phyloP scores from a whole-genome alignment of 2,888 invertebrate species.

The Emmelina monodactyla region DNA sequence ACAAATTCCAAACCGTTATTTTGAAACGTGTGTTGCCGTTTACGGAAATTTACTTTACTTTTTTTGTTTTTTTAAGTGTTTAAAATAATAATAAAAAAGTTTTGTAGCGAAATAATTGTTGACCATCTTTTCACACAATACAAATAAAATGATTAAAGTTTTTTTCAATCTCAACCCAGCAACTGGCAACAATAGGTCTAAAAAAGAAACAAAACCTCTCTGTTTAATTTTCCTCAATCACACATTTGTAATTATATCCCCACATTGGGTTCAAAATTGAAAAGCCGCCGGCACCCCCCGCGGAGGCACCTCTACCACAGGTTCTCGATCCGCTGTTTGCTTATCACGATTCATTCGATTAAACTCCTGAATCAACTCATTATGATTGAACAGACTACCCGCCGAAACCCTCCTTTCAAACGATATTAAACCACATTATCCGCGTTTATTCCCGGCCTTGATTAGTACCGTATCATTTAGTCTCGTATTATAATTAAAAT shows the following conservation, averaged over 20 bases:
- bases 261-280: constrained; percentile 14
- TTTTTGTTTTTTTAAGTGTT: too few species aligned
- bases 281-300: constrained; percentile 16
- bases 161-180: too few species aligned
- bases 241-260: too few species aligned
- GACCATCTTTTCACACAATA: too few species aligned
- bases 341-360: constrained; percentile 61
- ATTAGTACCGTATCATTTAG: constrained; percentile 67
- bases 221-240: too few species aligned
- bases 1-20: not conserved
- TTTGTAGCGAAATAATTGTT: too few species aligned
- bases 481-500: constrained; percentile 58
- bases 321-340: constrained; percentile 35
- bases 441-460: constrained; percentile 59
- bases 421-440: constrained; percentile 62
- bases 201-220: too few species aligned
- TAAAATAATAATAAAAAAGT: too few species aligned
- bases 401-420: constrained; percentile 61
- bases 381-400: constrained; percentile 56
- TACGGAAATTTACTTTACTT: too few species aligned
- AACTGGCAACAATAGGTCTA: too few species aligned
- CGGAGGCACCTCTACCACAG: constrained; percentile 3
- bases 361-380: constrained; percentile 64
- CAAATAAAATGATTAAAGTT: too few species aligned
- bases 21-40: not conserved